Evolutionary conservation across 92 coral and sea anemone genomes (phyloP).

Genomic region (Phenganax marumi): DNA sequence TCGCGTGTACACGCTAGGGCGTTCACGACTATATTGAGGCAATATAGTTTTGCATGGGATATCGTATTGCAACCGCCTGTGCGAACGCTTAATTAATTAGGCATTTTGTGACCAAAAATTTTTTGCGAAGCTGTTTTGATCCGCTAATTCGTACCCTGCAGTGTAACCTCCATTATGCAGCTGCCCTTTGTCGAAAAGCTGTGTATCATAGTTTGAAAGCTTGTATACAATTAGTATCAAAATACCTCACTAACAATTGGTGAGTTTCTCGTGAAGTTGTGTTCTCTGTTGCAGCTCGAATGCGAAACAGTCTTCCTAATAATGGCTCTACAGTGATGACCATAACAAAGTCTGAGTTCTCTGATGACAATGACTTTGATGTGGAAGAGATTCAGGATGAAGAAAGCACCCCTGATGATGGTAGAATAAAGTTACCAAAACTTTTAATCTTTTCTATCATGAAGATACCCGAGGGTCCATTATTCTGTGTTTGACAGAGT

Average conservation of each 20-base stretch:
- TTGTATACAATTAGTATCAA: neutral
- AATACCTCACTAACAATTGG: too few relatives aligned
- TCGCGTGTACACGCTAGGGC: too few relatives aligned
- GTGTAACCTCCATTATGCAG: neutral
- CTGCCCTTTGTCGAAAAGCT: neutral
- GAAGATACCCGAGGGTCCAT: neutral
- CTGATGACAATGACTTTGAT: slow-evolving; percentile 16
- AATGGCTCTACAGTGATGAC: neutral
- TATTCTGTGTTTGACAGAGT: neutral
- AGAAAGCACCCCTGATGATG: slow-evolving; percentile 30
- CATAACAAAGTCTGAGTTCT: slow-evolving; percentile 28
- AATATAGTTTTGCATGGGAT: too few relatives aligned
- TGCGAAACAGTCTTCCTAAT: slow-evolving; percentile 17
- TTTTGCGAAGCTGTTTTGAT: too few relatives aligned
- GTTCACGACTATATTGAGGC: too few relatives aligned
- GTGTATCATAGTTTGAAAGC: neutral
- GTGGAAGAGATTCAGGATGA: slow-evolving; percentile 17
- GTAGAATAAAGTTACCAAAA: neutral
- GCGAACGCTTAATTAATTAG: too few relatives aligned
- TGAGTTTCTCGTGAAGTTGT: neutral
- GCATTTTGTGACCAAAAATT: too few relatives aligned
- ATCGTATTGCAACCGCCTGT: too few relatives aligned
- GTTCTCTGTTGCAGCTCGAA: slow-evolving; percentile 26
- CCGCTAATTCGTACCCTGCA: too few relatives aligned
- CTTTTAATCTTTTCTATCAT: neutral